Conservation (phyloP, 2,888 invertebrate genomes). For the Theretra japonica region DNA sequence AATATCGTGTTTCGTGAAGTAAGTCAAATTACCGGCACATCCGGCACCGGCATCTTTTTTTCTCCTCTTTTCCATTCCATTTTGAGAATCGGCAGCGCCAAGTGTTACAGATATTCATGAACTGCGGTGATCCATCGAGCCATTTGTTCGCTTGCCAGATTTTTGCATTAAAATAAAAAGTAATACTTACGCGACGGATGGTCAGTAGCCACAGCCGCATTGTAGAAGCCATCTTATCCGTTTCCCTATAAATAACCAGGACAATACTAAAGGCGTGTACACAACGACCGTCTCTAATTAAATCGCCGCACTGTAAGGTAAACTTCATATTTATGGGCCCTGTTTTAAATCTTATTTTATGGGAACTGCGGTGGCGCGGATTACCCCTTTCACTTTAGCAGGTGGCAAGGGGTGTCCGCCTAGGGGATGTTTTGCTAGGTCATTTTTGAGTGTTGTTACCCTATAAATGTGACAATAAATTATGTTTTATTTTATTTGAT, state of each 20-base stretch:
- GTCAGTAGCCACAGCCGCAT: not conserved
- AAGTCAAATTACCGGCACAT: no score
- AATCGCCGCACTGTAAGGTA: slow-evolving; percentile 60
- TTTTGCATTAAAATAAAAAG: no score
- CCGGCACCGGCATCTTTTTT: no score
- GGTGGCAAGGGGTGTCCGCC: slow-evolving; percentile 55
- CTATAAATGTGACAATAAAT: slow-evolving; percentile 20
- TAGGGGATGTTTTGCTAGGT: slow-evolving; percentile 57
- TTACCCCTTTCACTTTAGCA: slow-evolving; percentile 68
- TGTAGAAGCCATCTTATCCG: not conserved
- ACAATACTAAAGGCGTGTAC: slow-evolving; percentile 53
- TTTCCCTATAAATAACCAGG: slow-evolving; percentile 37
- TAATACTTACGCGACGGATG: no score
- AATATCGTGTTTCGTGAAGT: no score
- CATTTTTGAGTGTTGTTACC: slow-evolving; percentile 45
- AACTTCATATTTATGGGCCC: slow-evolving; percentile 65
- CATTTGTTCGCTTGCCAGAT: no score
- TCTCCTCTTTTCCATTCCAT: no score
- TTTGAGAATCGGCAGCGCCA: no score
- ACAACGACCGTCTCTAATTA: slow-evolving; percentile 69
- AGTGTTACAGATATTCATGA: no score
- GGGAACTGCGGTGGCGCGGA: slow-evolving; percentile 78
- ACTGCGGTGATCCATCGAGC: no score
- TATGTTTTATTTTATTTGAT: slow-evolving; percentile 1
- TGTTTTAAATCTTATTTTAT: slow-evolving; percentile 82